Conservation (phyloP, 2,797 vertebrate genomes). For the Mormyrus proboscirostris region DNA sequence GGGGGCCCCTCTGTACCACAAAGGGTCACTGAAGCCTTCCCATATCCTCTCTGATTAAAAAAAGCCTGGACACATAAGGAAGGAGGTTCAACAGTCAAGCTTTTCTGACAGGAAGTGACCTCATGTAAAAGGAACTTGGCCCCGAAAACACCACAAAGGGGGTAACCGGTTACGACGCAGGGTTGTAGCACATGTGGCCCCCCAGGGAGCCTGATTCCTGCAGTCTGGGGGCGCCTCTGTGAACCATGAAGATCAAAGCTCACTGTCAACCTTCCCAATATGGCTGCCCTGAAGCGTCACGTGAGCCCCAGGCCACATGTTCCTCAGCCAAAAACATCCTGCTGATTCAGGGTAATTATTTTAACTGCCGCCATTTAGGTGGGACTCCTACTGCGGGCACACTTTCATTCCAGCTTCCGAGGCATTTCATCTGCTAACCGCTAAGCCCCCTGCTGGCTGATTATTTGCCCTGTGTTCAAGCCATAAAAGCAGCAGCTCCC, state of each 20-base stretch:
- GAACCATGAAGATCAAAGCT: background rate
- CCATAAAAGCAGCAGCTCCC: background rate
- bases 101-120: constrained; percentile 6
- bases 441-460: background rate
- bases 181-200: background rate
- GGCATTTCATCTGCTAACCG: background rate
- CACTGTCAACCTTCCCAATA: background rate
- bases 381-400: background rate
- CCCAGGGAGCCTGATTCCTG: background rate
- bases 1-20: background rate
- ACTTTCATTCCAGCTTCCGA: background rate
- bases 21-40: background rate
- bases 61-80: background rate
- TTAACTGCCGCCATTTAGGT: background rate
- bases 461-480: background rate
- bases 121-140: constrained; percentile 1
- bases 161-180: background rate
- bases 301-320: background rate
- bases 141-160: background rate
- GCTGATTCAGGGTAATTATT: background rate
- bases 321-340: background rate
- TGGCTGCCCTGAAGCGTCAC: background rate
- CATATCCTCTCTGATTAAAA: background rate
- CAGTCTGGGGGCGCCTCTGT: background rate
- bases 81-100: background rate